These are phyloP conservation scores for Galerucella nymphaeae DNA, from an alignment of 2,888 invertebrate species.

Conservation along the genomic window DNA sequence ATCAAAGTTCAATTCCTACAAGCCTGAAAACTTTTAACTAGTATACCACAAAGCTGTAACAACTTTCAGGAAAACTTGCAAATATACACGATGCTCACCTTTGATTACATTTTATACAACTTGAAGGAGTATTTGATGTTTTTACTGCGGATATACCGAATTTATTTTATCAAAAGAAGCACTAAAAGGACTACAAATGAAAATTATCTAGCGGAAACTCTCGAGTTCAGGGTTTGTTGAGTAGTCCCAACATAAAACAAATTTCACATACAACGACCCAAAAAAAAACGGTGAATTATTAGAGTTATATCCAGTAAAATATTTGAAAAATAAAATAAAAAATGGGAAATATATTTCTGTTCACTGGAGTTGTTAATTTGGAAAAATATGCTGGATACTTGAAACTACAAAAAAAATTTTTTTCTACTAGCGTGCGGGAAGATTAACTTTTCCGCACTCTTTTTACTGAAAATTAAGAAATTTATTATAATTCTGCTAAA, in stretches of 20 bases:
- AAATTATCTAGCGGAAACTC: background rate
- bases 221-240: background rate
- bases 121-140: background rate
- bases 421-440: too few species aligned
- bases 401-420: too few species aligned
- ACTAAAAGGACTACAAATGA: background rate
- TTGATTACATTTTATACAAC: conserved; percentile 3
- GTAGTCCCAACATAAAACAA: background rate
- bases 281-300: too few species aligned
- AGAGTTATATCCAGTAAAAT: background rate
- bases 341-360: too few species aligned
- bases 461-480: too few species aligned
- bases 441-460: too few species aligned
- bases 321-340: background rate
- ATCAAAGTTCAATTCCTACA: conserved; percentile 3
- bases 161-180: background rate
- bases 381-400: too few species aligned
- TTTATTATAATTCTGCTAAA: too few species aligned
- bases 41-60: conserved; percentile 9
- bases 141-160: background rate
- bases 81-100: background rate
- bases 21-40: conserved; percentile 9
- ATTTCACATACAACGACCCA: background rate
- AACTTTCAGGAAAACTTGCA: background rate
- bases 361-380: too few species aligned